Evolutionary conservation across 2,888 invertebrate species (phyloP).

Genomic region (Nasonovia ribisnigri): DNA sequence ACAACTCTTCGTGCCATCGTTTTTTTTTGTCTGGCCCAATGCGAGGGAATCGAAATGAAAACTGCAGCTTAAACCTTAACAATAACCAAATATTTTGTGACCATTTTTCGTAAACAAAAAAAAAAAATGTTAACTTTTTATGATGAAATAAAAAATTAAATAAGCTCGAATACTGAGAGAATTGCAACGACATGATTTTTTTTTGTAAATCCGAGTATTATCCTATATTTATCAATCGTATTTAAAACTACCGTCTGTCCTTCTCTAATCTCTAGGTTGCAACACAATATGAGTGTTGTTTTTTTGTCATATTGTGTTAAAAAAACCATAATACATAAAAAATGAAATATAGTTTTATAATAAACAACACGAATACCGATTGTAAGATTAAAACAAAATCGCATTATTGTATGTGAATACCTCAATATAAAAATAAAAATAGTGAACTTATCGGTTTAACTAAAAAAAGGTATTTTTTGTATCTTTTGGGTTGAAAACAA

Average conservation of each 20-base stretch:
- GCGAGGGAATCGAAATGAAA: neutral
- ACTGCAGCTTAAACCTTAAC: neutral
- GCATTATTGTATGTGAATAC: neutral
- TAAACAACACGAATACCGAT: neutral
- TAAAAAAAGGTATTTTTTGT: neutral
- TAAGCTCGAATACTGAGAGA: neutral
- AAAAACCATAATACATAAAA: neutral
- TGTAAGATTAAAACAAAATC: neutral
- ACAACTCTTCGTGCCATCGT: neutral
- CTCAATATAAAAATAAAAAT: neutral
- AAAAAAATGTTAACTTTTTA: neutral
- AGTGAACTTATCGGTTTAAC: constrained; percentile 14
- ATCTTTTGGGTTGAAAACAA: neutral
- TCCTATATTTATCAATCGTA: neutral
- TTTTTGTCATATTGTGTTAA: neutral
- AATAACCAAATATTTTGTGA: neutral
- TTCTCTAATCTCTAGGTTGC: neutral
- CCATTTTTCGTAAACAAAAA: neutral
- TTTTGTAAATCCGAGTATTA: neutral
- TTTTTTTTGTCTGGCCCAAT: neutral
- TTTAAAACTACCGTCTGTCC: neutral
- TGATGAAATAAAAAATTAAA: neutral
- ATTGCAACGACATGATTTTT: neutral
- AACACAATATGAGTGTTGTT: neutral
- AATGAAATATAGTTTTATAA: neutral